Evolutionary conservation across 2,113 vertebrate species (phyloP).

Genomic region (Apeltes quadracus): DNA sequence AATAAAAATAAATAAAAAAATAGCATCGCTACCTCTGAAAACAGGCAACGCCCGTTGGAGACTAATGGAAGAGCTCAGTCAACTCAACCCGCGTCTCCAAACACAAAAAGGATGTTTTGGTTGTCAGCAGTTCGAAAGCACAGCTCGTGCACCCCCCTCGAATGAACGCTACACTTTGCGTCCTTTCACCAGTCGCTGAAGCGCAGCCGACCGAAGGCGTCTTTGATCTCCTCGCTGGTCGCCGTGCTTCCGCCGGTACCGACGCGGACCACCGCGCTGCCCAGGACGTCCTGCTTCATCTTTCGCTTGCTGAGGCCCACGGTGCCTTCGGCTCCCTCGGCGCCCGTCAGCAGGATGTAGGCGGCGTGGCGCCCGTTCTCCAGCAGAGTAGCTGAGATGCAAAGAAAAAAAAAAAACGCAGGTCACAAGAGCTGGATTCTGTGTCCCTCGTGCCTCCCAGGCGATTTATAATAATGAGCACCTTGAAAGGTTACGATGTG

Average conservation of each 20-base stretch:
- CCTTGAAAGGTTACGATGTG: constrained; percentile 84
- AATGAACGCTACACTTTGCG: not conserved
- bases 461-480: constrained; percentile 70
- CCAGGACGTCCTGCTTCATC: constrained; percentile 82
- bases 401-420: constrained; percentile 8
- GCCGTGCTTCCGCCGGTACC: constrained; percentile 41
- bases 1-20: constrained; percentile 6
- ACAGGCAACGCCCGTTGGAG: not conserved
- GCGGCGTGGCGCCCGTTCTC: constrained; percentile 91
- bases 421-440: not conserved
- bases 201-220: constrained; percentile 86
- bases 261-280: constrained; percentile 79
- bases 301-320: constrained; percentile 88
- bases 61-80: constrained; percentile 15
- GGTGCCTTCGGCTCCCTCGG: constrained; percentile 22
- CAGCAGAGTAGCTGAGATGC: constrained; percentile 82
- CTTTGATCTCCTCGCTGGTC: constrained; percentile 77
- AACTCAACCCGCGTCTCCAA: constrained; percentile 4
- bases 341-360: constrained; percentile 83
- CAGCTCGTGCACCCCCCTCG: not conserved
- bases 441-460: too few relatives aligned
- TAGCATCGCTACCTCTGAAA: too few relatives aligned
- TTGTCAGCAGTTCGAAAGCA: constrained; percentile 45
- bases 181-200: constrained; percentile 79
- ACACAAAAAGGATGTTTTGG: constrained; percentile 29